phyloP scores from a whole-genome alignment of 2,888 invertebrate species.

The Branchipolynoe longqiensis region DNA sequence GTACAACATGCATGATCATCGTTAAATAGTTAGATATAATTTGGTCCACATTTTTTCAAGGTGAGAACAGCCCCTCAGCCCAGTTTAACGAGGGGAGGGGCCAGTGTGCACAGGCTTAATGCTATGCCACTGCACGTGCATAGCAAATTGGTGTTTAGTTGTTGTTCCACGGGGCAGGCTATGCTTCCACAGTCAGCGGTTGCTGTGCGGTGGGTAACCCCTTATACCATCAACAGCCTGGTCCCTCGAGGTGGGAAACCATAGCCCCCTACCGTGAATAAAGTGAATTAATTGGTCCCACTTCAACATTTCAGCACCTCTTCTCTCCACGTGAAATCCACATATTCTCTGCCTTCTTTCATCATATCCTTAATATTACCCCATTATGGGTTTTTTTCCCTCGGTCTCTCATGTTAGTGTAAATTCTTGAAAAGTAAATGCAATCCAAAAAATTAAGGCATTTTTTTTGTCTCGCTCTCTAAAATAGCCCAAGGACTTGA shows the following conservation, averaged over 20 bases:
- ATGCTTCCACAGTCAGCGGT: slow-evolving; percentile 14
- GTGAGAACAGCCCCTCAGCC: not conserved
- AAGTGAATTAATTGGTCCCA: not conserved
- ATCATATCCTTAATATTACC: too few species aligned
- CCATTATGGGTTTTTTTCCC: not conserved
- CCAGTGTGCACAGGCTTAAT: too few species aligned
- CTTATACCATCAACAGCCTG: not conserved
- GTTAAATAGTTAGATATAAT: too few species aligned
- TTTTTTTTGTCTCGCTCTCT: not conserved
- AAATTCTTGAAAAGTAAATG: not conserved
- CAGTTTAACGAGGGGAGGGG: too few species aligned
- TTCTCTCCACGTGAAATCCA: not conserved
- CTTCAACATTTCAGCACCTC: slow-evolving; percentile 40
- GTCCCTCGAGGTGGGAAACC: slow-evolving; percentile 3
- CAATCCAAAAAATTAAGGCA: not conserved
- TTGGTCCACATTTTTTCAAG: slow-evolving; percentile 32
- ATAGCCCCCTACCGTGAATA: not conserved
- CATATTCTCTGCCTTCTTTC: too few species aligned
- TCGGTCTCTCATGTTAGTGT: not conserved
- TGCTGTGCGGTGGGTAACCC: not conserved
- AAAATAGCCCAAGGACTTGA: not conserved
- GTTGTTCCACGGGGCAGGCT: not conserved
- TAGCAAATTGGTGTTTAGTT: slow-evolving; percentile 11
- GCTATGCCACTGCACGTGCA: too few species aligned
- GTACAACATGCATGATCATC: too few species aligned